These are phyloP conservation scores for Cuculus canorus DNA, from an alignment of 2,797 vertebrate species.

Conservation along the genomic window DNA sequence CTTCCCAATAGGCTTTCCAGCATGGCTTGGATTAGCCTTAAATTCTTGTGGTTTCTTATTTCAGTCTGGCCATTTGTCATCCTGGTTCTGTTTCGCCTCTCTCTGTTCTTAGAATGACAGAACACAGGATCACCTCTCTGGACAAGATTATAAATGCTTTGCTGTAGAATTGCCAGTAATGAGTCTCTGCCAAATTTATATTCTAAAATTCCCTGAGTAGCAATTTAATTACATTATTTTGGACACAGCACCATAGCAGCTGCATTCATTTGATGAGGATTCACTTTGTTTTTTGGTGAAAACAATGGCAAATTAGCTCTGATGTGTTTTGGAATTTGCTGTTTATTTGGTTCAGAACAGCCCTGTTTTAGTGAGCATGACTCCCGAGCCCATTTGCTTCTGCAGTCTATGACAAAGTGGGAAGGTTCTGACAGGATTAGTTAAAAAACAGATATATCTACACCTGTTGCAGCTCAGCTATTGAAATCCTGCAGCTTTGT, in stretches of 20 bases:
- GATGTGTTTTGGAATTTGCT: constrained; percentile 53
- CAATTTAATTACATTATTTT: constrained; percentile 67
- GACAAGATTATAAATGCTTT: constrained; percentile 45
- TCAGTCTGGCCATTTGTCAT: constrained; percentile 50
- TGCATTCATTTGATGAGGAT: constrained; percentile 56
- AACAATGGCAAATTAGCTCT: constrained; percentile 62
- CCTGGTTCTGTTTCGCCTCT: constrained; percentile 52
- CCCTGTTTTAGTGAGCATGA: not conserved
- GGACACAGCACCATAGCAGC: constrained; percentile 58
- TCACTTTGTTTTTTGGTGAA: constrained; percentile 52
- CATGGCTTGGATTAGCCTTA: constrained; percentile 36
- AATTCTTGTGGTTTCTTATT: constrained; percentile 40
- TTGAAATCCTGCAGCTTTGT: not conserved
- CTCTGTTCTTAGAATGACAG: constrained; percentile 42
- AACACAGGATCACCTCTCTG: constrained; percentile 51
- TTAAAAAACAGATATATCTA: not conserved
- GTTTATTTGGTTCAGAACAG: constrained; percentile 35
- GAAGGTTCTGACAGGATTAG: not conserved
- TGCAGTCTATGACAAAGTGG: constrained; percentile 26
- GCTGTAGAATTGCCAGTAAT: not conserved
- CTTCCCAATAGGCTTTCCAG: constrained; percentile 8
- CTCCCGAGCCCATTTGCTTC: constrained; percentile 17
- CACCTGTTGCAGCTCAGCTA: constrained; percentile 39
- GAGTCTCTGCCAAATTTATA: constrained; percentile 47
- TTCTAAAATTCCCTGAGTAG: constrained; percentile 59